Conservation (phyloP, 2,113 vertebrate species). For the Pseudois nayaur region DNA sequence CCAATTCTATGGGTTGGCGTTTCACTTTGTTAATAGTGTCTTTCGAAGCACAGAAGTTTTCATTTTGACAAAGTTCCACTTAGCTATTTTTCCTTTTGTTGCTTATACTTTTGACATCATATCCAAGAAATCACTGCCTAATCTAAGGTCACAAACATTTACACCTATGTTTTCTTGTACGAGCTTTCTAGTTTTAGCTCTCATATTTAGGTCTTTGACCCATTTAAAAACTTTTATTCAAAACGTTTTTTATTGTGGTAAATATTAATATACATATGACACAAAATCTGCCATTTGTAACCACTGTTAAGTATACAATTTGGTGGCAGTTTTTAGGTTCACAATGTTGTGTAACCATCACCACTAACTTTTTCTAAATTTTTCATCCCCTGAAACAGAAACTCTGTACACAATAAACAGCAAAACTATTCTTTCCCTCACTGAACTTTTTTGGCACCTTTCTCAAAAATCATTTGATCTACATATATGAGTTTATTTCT, state of each 20-base stretch:
- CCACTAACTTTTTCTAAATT: neutral
- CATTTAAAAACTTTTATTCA: neutral
- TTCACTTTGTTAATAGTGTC: neutral
- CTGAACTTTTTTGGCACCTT: neutral
- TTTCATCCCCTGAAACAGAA: neutral
- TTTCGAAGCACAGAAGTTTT: neutral
- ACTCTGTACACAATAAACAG: neutral
- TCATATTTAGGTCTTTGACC: neutral
- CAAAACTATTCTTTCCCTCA: neutral
- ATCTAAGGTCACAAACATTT: neutral
- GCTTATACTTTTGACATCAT: neutral
- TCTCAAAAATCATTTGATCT: neutral
- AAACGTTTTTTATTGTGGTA: neutral
- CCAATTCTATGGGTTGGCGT: no score
- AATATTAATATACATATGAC: neutral
- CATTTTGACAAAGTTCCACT: neutral
- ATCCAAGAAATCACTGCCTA: neutral
- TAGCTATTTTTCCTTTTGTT: neutral
- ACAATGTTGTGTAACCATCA: neutral
- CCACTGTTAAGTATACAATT: neutral
- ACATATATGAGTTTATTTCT: neutral
- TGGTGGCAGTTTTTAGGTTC: neutral
- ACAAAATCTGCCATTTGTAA: neutral
- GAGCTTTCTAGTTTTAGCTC: neutral
- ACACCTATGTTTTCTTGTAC: neutral